Percentiles rank a stretch among this genome's conserved stretches.
Evolutionary conservation across 1,140 invertebrate genomes (phyloP).

Genomic region (Delia radicum): DNA sequence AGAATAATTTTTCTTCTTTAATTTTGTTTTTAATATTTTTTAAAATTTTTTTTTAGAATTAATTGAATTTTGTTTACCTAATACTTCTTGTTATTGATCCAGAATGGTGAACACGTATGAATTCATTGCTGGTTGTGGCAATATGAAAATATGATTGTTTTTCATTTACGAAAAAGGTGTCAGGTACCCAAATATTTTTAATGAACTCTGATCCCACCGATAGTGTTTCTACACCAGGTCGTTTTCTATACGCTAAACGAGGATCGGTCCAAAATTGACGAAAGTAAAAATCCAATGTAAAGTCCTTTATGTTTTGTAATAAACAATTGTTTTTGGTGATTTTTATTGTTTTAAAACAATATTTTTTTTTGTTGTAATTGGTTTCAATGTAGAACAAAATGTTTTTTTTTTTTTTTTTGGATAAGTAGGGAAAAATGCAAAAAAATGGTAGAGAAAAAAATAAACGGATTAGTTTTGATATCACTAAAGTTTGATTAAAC

Average conservation of each 20-base stretch:
- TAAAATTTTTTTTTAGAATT: too few species aligned
- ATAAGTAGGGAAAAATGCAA: background rate
- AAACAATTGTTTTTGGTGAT: background rate
- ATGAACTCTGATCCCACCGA: slow-evolving; percentile 93
- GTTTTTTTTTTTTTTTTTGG: background rate
- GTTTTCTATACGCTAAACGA: slow-evolving; percentile 84
- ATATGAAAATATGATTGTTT: slow-evolving; percentile 98
- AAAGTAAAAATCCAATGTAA: slow-evolving; percentile 98
- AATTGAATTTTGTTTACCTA: slow-evolving; percentile 69
- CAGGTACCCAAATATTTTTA: slow-evolving; percentile 97
- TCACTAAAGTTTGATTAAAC: background rate
- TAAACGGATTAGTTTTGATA: background rate
- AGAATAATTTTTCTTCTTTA: too few species aligned
- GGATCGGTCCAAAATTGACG: slow-evolving; percentile 98
- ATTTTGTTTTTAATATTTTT: background rate
- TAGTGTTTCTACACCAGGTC: slow-evolving; percentile 82
- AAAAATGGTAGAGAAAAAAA: background rate
- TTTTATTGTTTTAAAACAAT: background rate
- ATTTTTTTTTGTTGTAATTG: background rate
- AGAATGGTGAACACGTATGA: slow-evolving; percentile 92
- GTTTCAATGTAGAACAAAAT: background rate
- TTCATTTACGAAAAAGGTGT: slow-evolving; percentile 98
- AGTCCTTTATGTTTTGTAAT: slow-evolving; percentile 71
- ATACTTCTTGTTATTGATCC: slow-evolving; percentile 94
- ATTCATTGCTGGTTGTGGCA: slow-evolving; percentile 95